Conservation (phyloP, 2,113 vertebrate species). For the Laterallus jamaicensis region DNA sequence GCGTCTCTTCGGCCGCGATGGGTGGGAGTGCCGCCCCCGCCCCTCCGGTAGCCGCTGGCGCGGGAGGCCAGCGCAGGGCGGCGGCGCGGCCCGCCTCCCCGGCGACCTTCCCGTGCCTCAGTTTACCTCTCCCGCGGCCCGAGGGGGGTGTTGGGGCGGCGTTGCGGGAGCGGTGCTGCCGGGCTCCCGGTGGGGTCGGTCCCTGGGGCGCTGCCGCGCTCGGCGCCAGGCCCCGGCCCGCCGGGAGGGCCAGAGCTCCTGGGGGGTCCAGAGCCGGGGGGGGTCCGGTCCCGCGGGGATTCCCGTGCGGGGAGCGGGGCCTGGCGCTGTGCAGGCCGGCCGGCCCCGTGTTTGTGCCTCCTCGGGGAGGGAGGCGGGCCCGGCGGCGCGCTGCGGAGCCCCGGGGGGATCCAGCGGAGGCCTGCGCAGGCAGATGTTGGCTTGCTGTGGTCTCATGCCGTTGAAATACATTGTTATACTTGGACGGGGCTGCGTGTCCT, state of each 20-base stretch:
- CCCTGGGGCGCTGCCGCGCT: too few relatives aligned
- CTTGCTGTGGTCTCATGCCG: neutral
- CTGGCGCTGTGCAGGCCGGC: neutral
- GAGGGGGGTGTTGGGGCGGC: neutral
- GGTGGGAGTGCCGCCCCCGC: too few relatives aligned
- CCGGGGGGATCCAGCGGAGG: neutral
- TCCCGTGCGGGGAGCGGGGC: neutral
- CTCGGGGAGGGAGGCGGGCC: too few relatives aligned
- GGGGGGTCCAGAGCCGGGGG: neutral
- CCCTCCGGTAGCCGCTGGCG: neutral
- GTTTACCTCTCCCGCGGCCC: neutral
- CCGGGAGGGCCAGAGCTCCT: neutral
- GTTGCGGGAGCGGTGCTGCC: neutral
- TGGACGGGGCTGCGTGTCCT: neutral
- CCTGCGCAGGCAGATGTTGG: neutral
- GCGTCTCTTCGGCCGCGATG: neutral
- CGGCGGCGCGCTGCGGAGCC: accelerated
- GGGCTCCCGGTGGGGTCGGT: accelerated
- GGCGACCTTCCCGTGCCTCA: neutral
- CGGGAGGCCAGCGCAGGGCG: neutral
- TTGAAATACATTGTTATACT: neutral
- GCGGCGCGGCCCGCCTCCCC: neutral
- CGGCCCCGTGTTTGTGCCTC: accelerated
- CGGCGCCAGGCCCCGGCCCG: too few relatives aligned
- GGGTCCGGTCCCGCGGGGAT: accelerated